Evolutionary conservation across 2,113 vertebrate species (phyloP).

Genomic region (Picathartes gymnocephalus): DNA sequence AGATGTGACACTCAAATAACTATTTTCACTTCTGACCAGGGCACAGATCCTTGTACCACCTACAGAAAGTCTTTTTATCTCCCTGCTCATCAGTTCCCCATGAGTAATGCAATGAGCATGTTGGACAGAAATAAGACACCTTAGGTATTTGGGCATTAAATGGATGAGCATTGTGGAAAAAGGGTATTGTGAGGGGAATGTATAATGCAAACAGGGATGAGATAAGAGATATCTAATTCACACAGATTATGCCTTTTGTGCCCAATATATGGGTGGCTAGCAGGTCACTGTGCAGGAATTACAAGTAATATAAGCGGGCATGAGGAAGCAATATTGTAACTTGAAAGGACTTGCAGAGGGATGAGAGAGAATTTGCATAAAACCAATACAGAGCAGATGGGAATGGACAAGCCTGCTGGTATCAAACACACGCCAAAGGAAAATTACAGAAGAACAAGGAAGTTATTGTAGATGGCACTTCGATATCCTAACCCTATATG

Average conservation of each 20-base stretch:
- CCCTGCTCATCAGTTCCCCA: neutral
- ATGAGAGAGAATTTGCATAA: slow-evolving; percentile 65
- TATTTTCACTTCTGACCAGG: neutral
- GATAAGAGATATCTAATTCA: slow-evolving; percentile 61
- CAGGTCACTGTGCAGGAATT: slow-evolving; percentile 51
- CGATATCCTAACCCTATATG: neutral
- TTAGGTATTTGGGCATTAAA: slow-evolving; percentile 37
- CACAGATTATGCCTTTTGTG: slow-evolving; percentile 47
- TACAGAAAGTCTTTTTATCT: slow-evolving; percentile 15
- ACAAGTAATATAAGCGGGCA: slow-evolving; percentile 39
- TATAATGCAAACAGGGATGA: slow-evolving; percentile 44
- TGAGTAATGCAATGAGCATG: neutral
- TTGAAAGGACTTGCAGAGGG: slow-evolving; percentile 61
- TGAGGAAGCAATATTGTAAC: slow-evolving; percentile 57
- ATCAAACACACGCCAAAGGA: slow-evolving; percentile 34
- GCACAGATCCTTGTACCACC: neutral
- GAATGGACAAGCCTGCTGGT: slow-evolving; percentile 54
- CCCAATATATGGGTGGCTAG: slow-evolving; percentile 37
- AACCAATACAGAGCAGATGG: slow-evolving; percentile 48
- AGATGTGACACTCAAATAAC: neutral
- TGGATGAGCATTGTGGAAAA: slow-evolving; percentile 29
- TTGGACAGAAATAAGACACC: slow-evolving; percentile 12
- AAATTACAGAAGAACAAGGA: slow-evolving; percentile 65
- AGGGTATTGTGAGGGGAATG: neutral
- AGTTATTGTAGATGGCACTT: slow-evolving; percentile 41